Base-by-base conservation (phyloP, 30 jellyfish, hydroid and myxozoan species). In the Aurelia sp. region DNA sequence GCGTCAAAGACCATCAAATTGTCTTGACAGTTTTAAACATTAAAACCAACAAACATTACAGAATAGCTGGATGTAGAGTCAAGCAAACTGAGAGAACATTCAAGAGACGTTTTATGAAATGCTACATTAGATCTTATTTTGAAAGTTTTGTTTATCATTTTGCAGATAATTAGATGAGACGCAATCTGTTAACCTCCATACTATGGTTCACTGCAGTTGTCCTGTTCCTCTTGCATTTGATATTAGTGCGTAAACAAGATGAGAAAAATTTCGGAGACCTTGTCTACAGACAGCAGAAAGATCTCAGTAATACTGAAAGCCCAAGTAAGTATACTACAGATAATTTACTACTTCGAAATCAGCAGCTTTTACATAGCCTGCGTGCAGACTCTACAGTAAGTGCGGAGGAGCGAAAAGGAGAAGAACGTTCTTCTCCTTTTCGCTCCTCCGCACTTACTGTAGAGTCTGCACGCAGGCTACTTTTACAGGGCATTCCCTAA, bases 111-210 rank as follows among this genome's bases (percentile, higher is more conserved):
- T 44, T 13, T 44, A 7, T 5, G 15, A 44, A 44, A 8, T 44
- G 55, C 15, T 44, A 7, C 13, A 7, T 44, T 44, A 6, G 55
- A 44, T 44, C 7, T 40, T 12, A 44, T 8, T 44, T 9, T 44
- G 15, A 44, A 44, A 13, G 5, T 3, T 19, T 16, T 30, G 6
- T 38, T 20, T 31, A n/a, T 17, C 21, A 11, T 20, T 27, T 82
- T 69, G 31, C 82, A 87, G 91, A 72, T 70, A 67, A 50, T 71
- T 81, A 63, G 88, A 89, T 89, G 97, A 89, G 97, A 80, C 97
- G 91, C 88, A 89, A 89, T 80, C 55, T 89, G 31, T 53, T 66
- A 30, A 80, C 97, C 80, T 80, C 64, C 67, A 35, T 76, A 67
- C 38, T 89, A 80, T 89, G 97, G 97, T 70, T 81, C 72, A 41